phyloP scores from a whole-genome alignment of 1,140 invertebrate species.

The Aphis craccivora region DNA sequence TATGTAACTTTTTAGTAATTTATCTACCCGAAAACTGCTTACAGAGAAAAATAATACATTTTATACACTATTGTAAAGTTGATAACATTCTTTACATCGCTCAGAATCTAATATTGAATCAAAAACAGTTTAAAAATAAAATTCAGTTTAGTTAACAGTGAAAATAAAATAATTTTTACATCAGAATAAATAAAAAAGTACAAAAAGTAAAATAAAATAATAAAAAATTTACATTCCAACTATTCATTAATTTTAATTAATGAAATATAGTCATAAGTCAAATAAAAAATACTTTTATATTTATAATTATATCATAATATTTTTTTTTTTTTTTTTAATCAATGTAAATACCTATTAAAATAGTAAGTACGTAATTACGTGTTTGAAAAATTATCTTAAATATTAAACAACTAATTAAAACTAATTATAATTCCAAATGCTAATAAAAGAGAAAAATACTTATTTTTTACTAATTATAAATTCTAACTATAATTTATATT shows the following conservation, averaged over 20 bases:
- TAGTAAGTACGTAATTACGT: not conserved
- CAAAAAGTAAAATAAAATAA: not conserved
- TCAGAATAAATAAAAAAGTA: not conserved
- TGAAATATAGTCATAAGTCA: not conserved
- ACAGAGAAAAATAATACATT: not conserved
- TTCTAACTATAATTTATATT: not conserved
- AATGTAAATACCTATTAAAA: not conserved
- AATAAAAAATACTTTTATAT: not conserved
- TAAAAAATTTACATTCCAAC: not conserved
- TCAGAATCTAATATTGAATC: not conserved
- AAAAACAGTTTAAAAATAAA: not conserved
- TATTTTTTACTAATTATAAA: not conserved
- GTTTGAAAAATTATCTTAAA: not conserved
- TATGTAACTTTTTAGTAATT: not conserved
- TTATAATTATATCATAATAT: not conserved
- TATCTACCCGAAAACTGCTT: not conserved
- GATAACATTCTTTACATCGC: not conserved
- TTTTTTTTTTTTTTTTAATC: not conserved
- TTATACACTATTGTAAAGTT: not conserved
- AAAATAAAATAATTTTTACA: constrained; percentile 10
- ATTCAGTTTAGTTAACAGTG: not conserved
- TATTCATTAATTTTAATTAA: constrained; percentile 30
- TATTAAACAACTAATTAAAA: not conserved
- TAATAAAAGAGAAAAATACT: not conserved
- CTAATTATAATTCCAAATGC: not conserved